These are phyloP conservation scores for Heliothis virescens DNA, from an alignment of 1,140 invertebrate species.

Conservation along the genomic window DNA sequence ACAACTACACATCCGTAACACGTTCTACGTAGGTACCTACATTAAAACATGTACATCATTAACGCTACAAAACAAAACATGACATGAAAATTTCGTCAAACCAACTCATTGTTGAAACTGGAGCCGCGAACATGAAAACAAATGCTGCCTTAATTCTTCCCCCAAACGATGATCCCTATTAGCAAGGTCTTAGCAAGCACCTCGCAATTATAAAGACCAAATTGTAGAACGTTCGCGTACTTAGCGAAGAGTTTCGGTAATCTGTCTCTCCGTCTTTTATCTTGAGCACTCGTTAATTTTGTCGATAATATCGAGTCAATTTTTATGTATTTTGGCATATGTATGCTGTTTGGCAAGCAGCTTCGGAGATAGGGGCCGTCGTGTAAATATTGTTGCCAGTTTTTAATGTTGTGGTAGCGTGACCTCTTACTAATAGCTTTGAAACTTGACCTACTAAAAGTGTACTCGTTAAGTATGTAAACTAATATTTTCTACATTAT, in stretches of 20 bases:
- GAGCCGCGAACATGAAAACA: conserved; percentile 78
- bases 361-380: not conserved
- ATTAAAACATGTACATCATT: not conserved
- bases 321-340: not conserved
- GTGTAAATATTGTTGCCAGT: not conserved
- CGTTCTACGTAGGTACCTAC: not conserved
- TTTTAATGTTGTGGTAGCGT: not conserved
- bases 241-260: conserved; percentile 77
- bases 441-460: too few species aligned
- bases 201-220: conserved; percentile 82
- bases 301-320: conserved; percentile 19
- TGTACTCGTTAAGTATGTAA: too few species aligned
- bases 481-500: too few species aligned
- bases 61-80: conserved; percentile 3
- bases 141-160: conserved; percentile 76
- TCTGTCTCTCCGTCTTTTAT: conserved; percentile 73
- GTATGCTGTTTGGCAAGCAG: conserved; percentile 1
- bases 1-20: too few species aligned
- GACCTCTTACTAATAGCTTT: too few species aligned
- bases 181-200: conserved; percentile 80
- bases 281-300: conserved; percentile 56
- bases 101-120: conserved; percentile 33
- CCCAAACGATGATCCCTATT: conserved; percentile 82
- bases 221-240: conserved; percentile 70
- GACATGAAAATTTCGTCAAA: not conserved